Evolutionary conservation across 2,797 vertebrate genomes (phyloP).

Genomic region (Lateolabrax maculatus): DNA sequence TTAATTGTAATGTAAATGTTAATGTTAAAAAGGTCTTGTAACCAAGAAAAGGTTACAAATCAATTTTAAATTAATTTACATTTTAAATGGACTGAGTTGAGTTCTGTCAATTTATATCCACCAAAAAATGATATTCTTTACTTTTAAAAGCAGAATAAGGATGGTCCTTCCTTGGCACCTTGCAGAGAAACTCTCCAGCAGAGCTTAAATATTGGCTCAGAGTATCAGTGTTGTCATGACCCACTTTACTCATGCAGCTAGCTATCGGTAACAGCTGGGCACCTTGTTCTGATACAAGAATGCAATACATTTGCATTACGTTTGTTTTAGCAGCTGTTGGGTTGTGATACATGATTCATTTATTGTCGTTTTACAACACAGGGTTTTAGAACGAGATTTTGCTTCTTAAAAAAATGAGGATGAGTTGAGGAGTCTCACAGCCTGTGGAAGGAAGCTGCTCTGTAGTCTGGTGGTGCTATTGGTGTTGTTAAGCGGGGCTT

Average conservation of each 20-base stretch:
- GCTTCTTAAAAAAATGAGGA: no score
- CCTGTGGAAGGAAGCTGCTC: no score
- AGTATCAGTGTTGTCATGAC: constrained; percentile 50
- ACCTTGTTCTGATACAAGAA: constrained; percentile 14
- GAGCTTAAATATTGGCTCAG: constrained; percentile 37
- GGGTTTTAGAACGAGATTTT: no score
- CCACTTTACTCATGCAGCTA: constrained; percentile 51
- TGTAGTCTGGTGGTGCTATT: no score
- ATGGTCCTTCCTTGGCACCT: neutral
- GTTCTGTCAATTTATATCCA: neutral
- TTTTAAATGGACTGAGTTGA: neutral
- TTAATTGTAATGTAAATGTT: no score
- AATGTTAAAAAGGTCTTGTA: neutral
- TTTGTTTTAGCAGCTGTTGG: constrained; percentile 33
- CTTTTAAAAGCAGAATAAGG: neutral
- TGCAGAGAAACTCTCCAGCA: constrained; percentile 33
- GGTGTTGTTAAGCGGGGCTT: constrained; percentile 38
- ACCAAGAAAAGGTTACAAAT: neutral
- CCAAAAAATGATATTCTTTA: no score
- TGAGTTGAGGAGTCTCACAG: no score
- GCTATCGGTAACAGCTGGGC: constrained; percentile 47
- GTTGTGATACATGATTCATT: no score
- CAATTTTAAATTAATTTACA: no score
- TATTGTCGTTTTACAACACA: no score
- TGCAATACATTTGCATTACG: constrained; percentile 20